Conservation (phyloP, 2,113 vertebrate species). For the Sander lucioperca region DNA sequence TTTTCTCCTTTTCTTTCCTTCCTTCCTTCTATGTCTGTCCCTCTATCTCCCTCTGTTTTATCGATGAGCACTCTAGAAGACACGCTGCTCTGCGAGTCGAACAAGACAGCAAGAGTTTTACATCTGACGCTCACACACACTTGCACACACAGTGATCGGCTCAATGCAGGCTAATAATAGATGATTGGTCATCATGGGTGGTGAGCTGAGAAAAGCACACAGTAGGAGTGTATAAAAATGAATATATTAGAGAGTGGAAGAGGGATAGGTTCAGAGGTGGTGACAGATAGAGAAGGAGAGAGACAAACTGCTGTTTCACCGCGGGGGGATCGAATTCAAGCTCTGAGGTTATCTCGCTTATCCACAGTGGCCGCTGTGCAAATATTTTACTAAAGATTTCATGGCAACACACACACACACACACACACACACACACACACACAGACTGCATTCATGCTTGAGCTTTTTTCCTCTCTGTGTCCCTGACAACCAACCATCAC, state of each 20-base stretch:
- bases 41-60: slow-evolving; percentile 14
- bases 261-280: slow-evolving; percentile 3
- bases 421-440: slow-evolving; percentile 38
- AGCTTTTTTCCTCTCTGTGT: slow-evolving; percentile 19
- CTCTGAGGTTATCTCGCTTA: slow-evolving; percentile 71
- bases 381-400: slow-evolving; percentile 80
- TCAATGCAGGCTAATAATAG: slow-evolving; percentile 53
- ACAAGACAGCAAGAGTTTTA: slow-evolving; percentile 33
- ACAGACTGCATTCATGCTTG: slow-evolving; percentile 27
- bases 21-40: background rate
- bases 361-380: slow-evolving; percentile 73
- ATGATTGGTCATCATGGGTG: slow-evolving; percentile 44
- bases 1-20: background rate
- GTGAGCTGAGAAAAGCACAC: slow-evolving; percentile 40
- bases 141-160: background rate
- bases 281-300: slow-evolving; percentile 14
- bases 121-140: slow-evolving; percentile 9
- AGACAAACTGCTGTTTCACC: slow-evolving; percentile 15
- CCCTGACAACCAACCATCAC: slow-evolving; percentile 2
- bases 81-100: slow-evolving; percentile 42
- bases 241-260: slow-evolving; percentile 43
- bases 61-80: slow-evolving; percentile 39
- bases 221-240: slow-evolving; percentile 30
- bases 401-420: slow-evolving; percentile 56
- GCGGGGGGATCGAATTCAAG: slow-evolving; percentile 53